Percentiles rank a stretch among this genome's conserved stretches.
Evolutionary conservation across 2,888 invertebrate species (phyloP).

Genomic region (Lithophane ornitopus): DNA sequence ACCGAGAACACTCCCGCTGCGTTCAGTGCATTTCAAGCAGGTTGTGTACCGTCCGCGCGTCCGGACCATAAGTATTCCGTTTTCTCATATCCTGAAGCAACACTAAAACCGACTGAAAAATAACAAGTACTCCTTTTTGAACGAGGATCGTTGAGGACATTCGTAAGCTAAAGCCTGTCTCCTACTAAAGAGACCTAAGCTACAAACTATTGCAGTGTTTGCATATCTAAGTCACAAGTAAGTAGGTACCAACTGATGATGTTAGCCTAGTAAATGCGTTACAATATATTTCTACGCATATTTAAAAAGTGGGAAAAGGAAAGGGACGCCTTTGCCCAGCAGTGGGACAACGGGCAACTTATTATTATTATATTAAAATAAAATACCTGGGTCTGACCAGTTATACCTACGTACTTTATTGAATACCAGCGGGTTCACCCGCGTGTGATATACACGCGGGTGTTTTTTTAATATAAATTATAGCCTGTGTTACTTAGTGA

Average conservation of each 20-base stretch:
- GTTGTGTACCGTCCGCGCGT: conserved; percentile 37
- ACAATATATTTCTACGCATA: not conserved
- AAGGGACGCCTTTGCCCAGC: too few species aligned
- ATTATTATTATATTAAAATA: too few species aligned
- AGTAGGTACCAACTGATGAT: too few species aligned
- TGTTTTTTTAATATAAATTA: too few species aligned
- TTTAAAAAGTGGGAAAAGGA: too few species aligned
- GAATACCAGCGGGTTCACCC: too few species aligned
- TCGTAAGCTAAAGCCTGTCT: conserved; percentile 43
- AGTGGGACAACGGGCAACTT: too few species aligned
- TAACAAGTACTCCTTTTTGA: conserved; percentile 55
- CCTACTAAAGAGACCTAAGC: not conserved
- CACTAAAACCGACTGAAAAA: conserved; percentile 59
- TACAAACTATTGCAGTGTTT: not conserved
- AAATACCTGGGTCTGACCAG: too few species aligned
- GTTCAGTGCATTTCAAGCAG: conserved; percentile 47
- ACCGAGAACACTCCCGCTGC: not conserved
- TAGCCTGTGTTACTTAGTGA: too few species aligned
- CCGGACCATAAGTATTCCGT: conserved; percentile 61
- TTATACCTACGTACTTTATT: too few species aligned
- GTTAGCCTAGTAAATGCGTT: not conserved
- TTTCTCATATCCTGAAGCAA: conserved; percentile 64
- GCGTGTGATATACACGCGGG: too few species aligned
- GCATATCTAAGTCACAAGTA: not conserved
- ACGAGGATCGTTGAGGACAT: conserved; percentile 52